Base-by-base conservation (phyloP, 2,113 vertebrate genomes). In the Onychostoma macrolepis region DNA sequence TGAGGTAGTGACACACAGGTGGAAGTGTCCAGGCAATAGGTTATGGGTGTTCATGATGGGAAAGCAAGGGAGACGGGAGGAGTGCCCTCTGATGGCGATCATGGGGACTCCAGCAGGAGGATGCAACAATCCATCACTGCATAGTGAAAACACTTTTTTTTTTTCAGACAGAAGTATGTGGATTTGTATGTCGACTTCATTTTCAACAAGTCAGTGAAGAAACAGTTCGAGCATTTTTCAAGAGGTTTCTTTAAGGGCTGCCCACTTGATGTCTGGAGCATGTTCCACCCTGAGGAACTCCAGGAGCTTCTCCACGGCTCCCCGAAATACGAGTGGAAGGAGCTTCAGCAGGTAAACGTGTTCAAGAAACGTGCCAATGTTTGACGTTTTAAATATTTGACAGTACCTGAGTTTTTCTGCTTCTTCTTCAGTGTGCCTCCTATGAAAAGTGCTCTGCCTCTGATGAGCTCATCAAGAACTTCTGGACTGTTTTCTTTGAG, bases 401-500 rank as follows among this genome's bases (percentile, higher is more conserved):
- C 1, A 41, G 13, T 17, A 30, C 28, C 8, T 45, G n/a, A 48
- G 41, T 78, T 78, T 10, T 33, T 30, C 75, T 80, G 11, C 3
- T 28, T 86, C 2, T 24, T 67, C 87, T 41, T 78, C 91, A 95
- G 95, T 91, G 88, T 11, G 90, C 82, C 28, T 3, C 0, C 0
- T 95, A 95, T 5, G 0, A 0, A 0, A 0, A 0, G 0, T 95
- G 92, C 67, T 0, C 21, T 0, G 9, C 45, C 4, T 87, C 19
- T 13, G 93, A 95, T 91, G 13, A 1, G 85, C 91, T 90, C 17
- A 92, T 95, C 85, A 85, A 69, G 85, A 88, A 92, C 86, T 95
- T 96, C 91, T 96, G 95, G 95, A 15, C 10, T 5, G 90, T 94
- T 69, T 95, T 96, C 92, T 80, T 86, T 9, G 11, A 90, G 7